Base-by-base conservation (phyloP, 1,140 invertebrate genomes). In the Probaryconus sp. region DNA sequence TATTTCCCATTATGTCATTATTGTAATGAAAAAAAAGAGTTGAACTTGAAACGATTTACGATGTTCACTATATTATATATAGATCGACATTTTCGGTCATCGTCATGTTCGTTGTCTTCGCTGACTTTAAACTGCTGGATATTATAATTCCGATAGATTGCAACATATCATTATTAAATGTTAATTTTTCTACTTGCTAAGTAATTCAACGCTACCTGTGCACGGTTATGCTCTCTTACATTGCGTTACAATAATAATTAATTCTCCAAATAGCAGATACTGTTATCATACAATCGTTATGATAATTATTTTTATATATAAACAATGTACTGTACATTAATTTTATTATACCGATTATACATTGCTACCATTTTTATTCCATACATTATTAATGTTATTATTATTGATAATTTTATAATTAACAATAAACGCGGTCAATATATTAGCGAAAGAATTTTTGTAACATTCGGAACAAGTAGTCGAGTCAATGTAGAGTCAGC, bases 121-220 rank as follows among this genome's bases (percentile, higher is more conserved):
- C 63, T 61, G 50, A 71, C 64, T 65, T 58, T 43, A 67, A 11
- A 43, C 51, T 10, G 31, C 65, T 68, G 43, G 60, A 71, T 38
- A 64, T 67, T 68, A 69, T 65, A 10, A 67, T 69, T 68, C 58
- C 35, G 47, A 33, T 51, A 64, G 71, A 58, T 70, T 65, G 63
- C 70, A 48, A 76, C 79, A 80, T 79, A 80, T 80, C 79, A 80
- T 73, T 77, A 77, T 63, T 35, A 58, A 45, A 56, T 74, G 76
- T 77, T 77, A 72, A 58, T 77, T 77, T 73, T 45, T 64, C 38
- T 70, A 77, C 47, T n/a, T 63, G 38, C 67, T 70, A 69, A 74
- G 65, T 70, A 70, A 43, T 67, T 67, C 51, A 28, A 76, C 56
- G 61, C 65, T 80, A 78, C 69, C 68, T 76, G 73, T 53, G 42